Conservation (phyloP, 2,888 invertebrate species). For the Agrotis exclamationis region DNA sequence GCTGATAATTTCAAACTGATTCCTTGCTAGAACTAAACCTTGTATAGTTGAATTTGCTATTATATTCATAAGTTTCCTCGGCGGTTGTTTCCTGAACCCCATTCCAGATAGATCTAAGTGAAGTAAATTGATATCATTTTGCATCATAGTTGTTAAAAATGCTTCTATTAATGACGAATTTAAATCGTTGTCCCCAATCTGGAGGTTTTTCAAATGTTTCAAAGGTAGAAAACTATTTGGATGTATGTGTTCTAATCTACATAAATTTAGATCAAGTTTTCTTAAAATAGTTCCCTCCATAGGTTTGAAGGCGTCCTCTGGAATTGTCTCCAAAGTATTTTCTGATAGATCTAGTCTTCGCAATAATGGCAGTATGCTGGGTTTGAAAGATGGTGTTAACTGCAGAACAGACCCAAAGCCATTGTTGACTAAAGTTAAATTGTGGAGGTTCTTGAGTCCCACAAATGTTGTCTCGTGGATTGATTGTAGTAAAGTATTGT, state of each 20-base stretch:
- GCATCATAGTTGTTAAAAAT: slow-evolving; percentile 80
- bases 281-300: slow-evolving; percentile 85
- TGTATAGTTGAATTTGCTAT: slow-evolving; percentile 89
- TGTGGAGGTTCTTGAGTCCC: slow-evolving; percentile 87
- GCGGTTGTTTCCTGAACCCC: slow-evolving; percentile 89
- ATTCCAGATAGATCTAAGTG: slow-evolving; percentile 88
- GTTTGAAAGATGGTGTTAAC: slow-evolving; percentile 84
- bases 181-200: slow-evolving; percentile 90
- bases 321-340: slow-evolving; percentile 87
- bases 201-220: slow-evolving; percentile 82
- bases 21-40: slow-evolving; percentile 86
- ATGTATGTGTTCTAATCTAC: slow-evolving; percentile 89
- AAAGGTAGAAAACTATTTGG: slow-evolving; percentile 87
- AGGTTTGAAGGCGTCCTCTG: slow-evolving; percentile 82
- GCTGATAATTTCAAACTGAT: slow-evolving; percentile 90
- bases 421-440: slow-evolving; percentile 90
- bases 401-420: slow-evolving; percentile 86
- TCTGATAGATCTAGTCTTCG: slow-evolving; percentile 88
- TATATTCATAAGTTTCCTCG: slow-evolving; percentile 84
- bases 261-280: slow-evolving; percentile 88
- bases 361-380: slow-evolving; percentile 85
- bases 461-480: slow-evolving; percentile 87
- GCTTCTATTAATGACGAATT: slow-evolving; percentile 82
- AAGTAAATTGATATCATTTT: slow-evolving; percentile 82
- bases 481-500: slow-evolving; percentile 85